Percentiles rank a stretch among this genome's conserved stretches.
Conservation (phyloP, 2,888 invertebrate genomes). For the Lomographa bimaculata region DNA sequence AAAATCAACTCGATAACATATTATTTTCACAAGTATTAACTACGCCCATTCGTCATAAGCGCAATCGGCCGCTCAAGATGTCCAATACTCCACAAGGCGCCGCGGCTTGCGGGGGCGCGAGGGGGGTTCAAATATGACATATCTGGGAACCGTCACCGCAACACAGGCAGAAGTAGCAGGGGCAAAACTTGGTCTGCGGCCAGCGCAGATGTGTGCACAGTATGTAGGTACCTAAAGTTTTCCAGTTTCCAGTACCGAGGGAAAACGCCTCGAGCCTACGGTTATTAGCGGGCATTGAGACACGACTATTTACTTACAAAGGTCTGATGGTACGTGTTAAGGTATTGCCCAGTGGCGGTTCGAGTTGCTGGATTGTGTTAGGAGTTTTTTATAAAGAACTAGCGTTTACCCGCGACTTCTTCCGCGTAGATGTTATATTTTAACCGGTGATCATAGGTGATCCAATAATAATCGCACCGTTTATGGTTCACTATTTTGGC, state of each 20-base stretch:
- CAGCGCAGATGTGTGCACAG: slow-evolving; percentile 66
- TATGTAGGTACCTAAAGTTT: slow-evolving; percentile 27
- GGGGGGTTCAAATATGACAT: slow-evolving; percentile 73
- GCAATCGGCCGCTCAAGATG: slow-evolving; percentile 69
- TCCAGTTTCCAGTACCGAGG: slow-evolving; percentile 52
- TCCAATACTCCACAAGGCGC: slow-evolving; percentile 50
- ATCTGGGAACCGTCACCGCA: slow-evolving; percentile 77
- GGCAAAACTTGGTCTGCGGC: slow-evolving; percentile 70
- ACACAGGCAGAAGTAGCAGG: slow-evolving; percentile 55
- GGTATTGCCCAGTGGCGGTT: slow-evolving; percentile 54
- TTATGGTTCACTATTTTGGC: no score
- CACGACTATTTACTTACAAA: slow-evolving; percentile 78
- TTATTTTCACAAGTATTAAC: slow-evolving; percentile 50
- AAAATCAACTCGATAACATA: no score
- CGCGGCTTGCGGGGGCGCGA: slow-evolving; percentile 32
- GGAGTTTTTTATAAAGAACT: no score
- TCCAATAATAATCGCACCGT: no score
- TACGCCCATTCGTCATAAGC: slow-evolving; percentile 32
- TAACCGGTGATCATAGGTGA: no score
- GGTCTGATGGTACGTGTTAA: slow-evolving; percentile 46
- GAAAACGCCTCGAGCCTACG: slow-evolving; percentile 69
- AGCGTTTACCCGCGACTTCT: no score
- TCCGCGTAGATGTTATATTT: no score
- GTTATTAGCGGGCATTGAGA: slow-evolving; percentile 74
- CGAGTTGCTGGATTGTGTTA: slow-evolving; percentile 30